These are phyloP conservation scores for Ceyx melanurus DNA, from an alignment of 2,113 vertebrate species.

Conservation along the genomic window DNA sequence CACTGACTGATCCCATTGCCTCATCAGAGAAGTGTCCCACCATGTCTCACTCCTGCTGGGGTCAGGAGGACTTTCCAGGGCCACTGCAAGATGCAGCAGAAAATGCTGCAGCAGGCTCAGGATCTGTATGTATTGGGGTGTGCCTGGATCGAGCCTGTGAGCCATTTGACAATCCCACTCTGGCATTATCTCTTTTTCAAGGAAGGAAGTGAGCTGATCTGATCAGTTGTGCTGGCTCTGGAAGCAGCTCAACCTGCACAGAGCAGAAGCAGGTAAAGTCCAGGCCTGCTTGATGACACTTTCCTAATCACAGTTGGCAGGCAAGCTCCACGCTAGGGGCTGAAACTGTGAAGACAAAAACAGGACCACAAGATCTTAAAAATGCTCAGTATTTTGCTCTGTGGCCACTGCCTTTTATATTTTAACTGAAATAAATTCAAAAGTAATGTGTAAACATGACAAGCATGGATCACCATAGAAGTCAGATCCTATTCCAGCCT, in stretches of 20 bases:
- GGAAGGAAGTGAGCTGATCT: background rate
- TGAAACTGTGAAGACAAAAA: background rate
- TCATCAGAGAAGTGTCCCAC: background rate
- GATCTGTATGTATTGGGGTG: background rate
- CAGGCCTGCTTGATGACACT: background rate
- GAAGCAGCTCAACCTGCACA: conserved; percentile 32
- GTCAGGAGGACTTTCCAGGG: background rate
- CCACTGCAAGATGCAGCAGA: background rate
- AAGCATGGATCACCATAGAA: background rate
- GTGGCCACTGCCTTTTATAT: background rate
- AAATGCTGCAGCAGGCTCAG: background rate
- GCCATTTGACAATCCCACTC: background rate
- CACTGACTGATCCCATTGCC: rapidly evolving
- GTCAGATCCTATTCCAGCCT: background rate
- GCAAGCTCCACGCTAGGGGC: background rate
- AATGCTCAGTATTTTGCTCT: background rate
- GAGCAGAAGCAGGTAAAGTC: background rate
- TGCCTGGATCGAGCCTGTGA: background rate
- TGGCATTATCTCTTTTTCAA: background rate
- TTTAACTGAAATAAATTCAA: background rate
- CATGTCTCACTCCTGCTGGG: background rate
- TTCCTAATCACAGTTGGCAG: background rate
- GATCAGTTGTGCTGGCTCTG: background rate
- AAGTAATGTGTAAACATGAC: background rate
- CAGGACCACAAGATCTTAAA: background rate